Evolutionary conservation across 2,113 vertebrate genomes (phyloP), one percentile per base, ranked within the genome.

Genomic region (Eublepharis macularius): DNA sequence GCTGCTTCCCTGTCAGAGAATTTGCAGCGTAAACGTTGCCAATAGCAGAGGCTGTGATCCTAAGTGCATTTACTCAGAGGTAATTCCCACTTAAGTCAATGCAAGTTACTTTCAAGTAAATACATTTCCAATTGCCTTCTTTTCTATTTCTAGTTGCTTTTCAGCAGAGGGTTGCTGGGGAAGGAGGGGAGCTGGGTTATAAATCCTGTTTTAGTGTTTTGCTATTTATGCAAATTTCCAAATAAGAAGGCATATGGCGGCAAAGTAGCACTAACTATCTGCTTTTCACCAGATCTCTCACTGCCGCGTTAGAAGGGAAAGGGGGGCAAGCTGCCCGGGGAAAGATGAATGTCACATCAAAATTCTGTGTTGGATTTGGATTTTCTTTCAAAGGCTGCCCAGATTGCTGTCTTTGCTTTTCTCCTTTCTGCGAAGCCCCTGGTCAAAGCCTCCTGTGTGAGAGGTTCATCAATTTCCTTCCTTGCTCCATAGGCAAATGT

Each of bases 191-290:
- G 84, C 39, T 47, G 78, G 77, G 65, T 83, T 93, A 93, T 92
- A 93, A 93, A 90, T 92, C 66, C 82, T 90, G 83, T 88, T 94
- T 93, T 92, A 93, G 90, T 94, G 94, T 95, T 95, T 94, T 94
- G 91, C 88, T 91, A 24, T 92, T 94, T 93, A 95, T 94, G 94
- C 92, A 94, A 91, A 95, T 94, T 93, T 94, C 86, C 92, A 94
- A 94, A 93, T 92, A 92, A 84, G 93, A 95, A 94, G 94, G 93
- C 94, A 94, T 95, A 94, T 94, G 92, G 91, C 90, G 54, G 85
- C 85, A 93, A 93, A 94, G 93, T 94, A 90, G 92, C 93, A 94
- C 91, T 93, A 94, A 93, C 92, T 93, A 93, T 94, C 93, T 94
- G 91, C 88, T 94, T 93, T 92, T 94, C 94, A 92, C 89, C 70